Percentiles rank a stretch among this genome's conserved stretches.
Evolutionary conservation across 1,140 invertebrate genomes (phyloP).

Genomic region (Apis dorsata): DNA sequence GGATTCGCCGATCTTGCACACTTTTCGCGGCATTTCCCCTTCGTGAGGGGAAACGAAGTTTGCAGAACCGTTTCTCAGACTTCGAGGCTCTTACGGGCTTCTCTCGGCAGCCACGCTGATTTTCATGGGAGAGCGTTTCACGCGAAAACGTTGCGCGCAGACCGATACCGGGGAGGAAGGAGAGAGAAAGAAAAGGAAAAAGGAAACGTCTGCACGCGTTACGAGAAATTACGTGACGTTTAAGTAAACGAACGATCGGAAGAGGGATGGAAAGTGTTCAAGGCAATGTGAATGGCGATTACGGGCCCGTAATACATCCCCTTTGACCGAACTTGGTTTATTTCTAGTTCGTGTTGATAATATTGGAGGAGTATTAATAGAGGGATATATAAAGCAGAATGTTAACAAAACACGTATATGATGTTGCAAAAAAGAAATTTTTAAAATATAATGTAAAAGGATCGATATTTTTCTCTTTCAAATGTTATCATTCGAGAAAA

Average conservation of each 20-base stretch:
- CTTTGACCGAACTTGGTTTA: not conserved
- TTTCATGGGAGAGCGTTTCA: constrained; percentile 18
- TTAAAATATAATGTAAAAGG: too few species aligned
- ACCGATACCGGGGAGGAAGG: not conserved
- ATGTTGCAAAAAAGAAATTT: too few species aligned
- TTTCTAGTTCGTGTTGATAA: too few species aligned
- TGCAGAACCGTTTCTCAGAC: constrained; percentile 46
- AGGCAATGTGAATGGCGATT: not conserved
- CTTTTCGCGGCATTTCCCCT: constrained; percentile 37
- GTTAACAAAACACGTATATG: too few species aligned
- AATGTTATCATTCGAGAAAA: too few species aligned
- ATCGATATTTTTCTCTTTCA: too few species aligned
- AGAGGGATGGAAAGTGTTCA: not conserved
- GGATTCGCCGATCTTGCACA: constrained; percentile 52
- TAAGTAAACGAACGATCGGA: constrained; percentile 15
- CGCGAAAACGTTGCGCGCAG: constrained; percentile 5
- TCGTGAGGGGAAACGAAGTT: constrained; percentile 45
- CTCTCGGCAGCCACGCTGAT: constrained; percentile 25
- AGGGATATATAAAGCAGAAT: too few species aligned
- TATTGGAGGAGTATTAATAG: too few species aligned
- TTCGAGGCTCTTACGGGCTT: constrained; percentile 28
- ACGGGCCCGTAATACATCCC: not conserved
- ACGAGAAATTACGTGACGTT: constrained; percentile 21
- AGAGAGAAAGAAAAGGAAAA: too few species aligned
- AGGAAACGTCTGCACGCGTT: not conserved